Conservation (phyloP, 37 sponge, comb jelly and placozoan species). For the Agelas oroides region DNA sequence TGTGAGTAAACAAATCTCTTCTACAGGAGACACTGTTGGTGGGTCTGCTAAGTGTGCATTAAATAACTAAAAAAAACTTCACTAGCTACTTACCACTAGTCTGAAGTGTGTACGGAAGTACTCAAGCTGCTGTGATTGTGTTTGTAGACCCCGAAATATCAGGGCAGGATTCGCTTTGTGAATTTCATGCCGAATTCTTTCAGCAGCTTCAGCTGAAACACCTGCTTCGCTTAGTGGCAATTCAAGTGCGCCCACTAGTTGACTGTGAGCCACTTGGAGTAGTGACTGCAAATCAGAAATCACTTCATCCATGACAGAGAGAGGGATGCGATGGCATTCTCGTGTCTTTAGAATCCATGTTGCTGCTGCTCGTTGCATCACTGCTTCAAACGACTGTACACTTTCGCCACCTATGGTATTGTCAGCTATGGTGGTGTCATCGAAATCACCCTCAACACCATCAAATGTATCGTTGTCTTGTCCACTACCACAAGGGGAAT, state of each 20-base stretch:
- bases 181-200: not conserved
- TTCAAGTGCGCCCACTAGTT: too few relatives aligned
- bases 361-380: conserved; percentile 7
- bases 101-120: conserved; percentile 12
- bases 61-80: too few relatives aligned
- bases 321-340: conserved; percentile 13
- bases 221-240: too few relatives aligned
- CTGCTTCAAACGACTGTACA: too few relatives aligned
- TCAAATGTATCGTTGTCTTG: not conserved
- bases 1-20: too few relatives aligned
- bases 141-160: conserved; percentile 13
- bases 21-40: too few relatives aligned
- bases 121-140: not conserved
- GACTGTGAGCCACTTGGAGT: too few relatives aligned
- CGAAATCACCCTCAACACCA: conserved; percentile 6
- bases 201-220: conserved; percentile 16
- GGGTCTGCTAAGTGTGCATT: not conserved
- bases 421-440: not conserved
- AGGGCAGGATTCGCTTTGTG: not conserved
- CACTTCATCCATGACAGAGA: not conserved
- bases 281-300: conserved; percentile 9
- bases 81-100: conserved; percentile 19
- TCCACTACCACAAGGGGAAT: not conserved
- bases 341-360: conserved; percentile 5
- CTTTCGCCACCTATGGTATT: too few relatives aligned